Conservation (phyloP, 2,113 vertebrate species). For the Mohoua ochrocephala region DNA sequence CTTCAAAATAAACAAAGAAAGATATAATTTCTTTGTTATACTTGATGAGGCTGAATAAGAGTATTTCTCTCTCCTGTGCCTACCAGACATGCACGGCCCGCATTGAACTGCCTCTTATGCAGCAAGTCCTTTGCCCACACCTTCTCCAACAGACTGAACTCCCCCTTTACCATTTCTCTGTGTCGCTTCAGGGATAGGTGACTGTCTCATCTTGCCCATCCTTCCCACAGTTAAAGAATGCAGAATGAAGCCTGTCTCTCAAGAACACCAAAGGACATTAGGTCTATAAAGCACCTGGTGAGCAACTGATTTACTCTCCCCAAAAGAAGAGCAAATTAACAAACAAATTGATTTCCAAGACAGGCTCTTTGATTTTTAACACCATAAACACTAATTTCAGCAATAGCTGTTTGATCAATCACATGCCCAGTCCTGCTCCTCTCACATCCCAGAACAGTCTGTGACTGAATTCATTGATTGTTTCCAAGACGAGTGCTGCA, state of each 20-base stretch:
- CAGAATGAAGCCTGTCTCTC: background rate
- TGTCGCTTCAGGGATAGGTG: background rate
- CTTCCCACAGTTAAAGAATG: background rate
- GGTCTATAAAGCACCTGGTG: background rate
- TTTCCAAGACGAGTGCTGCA: background rate
- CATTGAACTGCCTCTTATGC: accelerated
- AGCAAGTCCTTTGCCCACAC: background rate
- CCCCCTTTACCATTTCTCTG: background rate
- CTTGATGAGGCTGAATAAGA: background rate
- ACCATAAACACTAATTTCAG: background rate
- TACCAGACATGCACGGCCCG: background rate
- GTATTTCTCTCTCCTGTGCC: background rate
- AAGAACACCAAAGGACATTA: background rate
- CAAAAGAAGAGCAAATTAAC: background rate
- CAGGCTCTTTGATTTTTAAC: background rate
- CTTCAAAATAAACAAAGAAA: background rate
- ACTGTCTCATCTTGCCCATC: background rate
- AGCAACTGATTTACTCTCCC: background rate
- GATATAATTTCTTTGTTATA: background rate
- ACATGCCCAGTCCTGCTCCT: background rate
- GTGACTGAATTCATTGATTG: background rate
- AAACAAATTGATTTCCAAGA: background rate
- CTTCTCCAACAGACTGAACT: background rate
- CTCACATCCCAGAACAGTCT: background rate
- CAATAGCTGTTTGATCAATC: background rate